These are phyloP conservation scores for Catocala fraxini DNA, from an alignment of 2,888 invertebrate species.

Conservation along the genomic window DNA sequence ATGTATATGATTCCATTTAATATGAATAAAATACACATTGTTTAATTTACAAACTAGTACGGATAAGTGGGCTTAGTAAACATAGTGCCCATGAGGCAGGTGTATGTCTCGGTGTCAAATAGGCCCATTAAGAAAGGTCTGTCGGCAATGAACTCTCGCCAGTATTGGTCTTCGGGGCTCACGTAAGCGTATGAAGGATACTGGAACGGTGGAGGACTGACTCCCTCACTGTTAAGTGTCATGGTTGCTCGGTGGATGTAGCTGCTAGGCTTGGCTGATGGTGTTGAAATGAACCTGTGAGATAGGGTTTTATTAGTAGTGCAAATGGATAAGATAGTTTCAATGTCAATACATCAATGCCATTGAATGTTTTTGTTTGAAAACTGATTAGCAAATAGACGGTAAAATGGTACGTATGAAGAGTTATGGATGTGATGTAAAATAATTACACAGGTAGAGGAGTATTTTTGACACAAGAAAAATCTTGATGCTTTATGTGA, in stretches of 20 bases:
- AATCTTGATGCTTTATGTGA: too few relatives aligned
- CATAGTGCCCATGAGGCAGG: slow-evolving; percentile 6
- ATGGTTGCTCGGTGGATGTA: slow-evolving; percentile 27
- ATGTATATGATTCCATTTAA: too few relatives aligned
- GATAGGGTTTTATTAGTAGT: neutral
- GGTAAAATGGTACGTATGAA: too few relatives aligned
- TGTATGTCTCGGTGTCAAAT: slow-evolving; percentile 21
- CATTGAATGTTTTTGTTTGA: too few relatives aligned
- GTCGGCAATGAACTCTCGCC: slow-evolving; percentile 29
- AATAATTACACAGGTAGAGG: too few relatives aligned
- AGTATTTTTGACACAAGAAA: too few relatives aligned
- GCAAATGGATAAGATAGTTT: too few relatives aligned
- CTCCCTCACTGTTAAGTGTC: slow-evolving; percentile 24
- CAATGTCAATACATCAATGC: too few relatives aligned
- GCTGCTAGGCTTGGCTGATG: slow-evolving; percentile 27
- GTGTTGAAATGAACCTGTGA: slow-evolving; percentile 33
- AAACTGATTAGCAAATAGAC: too few relatives aligned
- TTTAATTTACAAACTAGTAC: neutral
- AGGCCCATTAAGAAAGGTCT: slow-evolving; percentile 27
- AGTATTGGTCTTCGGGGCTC: neutral
- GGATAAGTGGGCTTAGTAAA: slow-evolving; percentile 17
- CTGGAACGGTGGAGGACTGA: slow-evolving; percentile 5
- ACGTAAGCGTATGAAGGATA: neutral
- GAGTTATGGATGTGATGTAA: too few relatives aligned
- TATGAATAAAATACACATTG: too few relatives aligned